A percentile compares a stretch with the other conserved stretches of the same genome.
Evolutionary conservation across 2,888 invertebrate genomes (phyloP).

Genomic region (Athalia cordata): DNA sequence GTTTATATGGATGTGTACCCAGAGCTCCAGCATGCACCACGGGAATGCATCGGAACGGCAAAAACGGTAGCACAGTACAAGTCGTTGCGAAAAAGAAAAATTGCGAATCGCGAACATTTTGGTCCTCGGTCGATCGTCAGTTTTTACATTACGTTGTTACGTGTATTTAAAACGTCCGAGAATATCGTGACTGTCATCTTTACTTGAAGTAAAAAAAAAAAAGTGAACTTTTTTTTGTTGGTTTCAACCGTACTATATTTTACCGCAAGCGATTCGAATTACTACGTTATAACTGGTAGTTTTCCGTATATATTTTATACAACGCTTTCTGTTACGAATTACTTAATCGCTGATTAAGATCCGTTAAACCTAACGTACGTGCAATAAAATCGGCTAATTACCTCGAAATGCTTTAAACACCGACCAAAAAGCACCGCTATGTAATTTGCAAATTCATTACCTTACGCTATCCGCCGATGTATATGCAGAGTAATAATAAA

Average conservation of each 20-base stretch:
- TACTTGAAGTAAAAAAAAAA: no score
- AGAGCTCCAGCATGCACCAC: not conserved
- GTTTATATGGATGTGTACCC: not conserved
- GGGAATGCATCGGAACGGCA: no score
- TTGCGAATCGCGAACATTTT: constrained; percentile 18
- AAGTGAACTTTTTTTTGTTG: no score
- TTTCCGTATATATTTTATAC: no score
- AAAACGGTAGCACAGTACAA: not conserved
- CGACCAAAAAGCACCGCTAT: constrained; percentile 27
- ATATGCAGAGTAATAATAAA: no score
- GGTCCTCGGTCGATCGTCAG: no score
- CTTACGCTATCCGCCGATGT: not conserved
- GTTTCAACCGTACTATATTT: no score
- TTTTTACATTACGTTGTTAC: not conserved
- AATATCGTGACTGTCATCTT: no score
- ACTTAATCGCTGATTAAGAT: constrained; percentile 42
- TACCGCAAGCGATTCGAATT: no score
- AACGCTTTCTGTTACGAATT: constrained; percentile 36
- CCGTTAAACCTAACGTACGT: constrained; percentile 43
- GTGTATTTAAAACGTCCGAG: not conserved
- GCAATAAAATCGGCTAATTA: constrained; percentile 45
- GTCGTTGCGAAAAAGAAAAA: not conserved
- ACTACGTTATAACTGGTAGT: no score
- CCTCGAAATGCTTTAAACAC: constrained; percentile 16
- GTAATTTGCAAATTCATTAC: constrained; percentile 27